Conservation (phyloP, 2,888 invertebrate species). For the Leptopilina myrica region DNA sequence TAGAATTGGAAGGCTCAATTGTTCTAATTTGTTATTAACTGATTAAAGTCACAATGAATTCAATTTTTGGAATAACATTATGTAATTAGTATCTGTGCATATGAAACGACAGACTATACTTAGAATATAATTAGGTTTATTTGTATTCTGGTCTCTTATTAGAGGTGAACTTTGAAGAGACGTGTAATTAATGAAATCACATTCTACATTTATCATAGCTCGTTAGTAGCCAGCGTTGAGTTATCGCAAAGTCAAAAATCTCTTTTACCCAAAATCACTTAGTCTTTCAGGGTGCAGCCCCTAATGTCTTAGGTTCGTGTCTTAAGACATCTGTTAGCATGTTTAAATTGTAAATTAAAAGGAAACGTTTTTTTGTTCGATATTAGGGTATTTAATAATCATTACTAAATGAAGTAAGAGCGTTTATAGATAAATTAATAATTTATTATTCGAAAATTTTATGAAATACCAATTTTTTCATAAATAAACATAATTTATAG, state of each 20-base stretch:
- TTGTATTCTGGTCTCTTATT: conserved; percentile 1
- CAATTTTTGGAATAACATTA: not conserved
- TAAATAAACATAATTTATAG: too few species aligned
- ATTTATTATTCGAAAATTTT: too few species aligned
- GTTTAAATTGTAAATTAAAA: conserved; percentile 12
- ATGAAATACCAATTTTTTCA: too few species aligned
- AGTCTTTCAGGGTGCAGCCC: conserved; percentile 26
- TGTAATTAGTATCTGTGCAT: not conserved
- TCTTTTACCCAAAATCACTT: conserved; percentile 28
- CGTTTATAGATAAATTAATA: too few species aligned
- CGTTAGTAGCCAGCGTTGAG: conserved; percentile 21
- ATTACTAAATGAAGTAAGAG: too few species aligned
- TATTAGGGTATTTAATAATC: not conserved
- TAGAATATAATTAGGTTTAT: not conserved
- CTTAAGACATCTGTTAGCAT: conserved; percentile 5
- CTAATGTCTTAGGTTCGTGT: conserved; percentile 32
- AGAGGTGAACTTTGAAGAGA: not conserved
- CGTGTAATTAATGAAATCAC: not conserved
- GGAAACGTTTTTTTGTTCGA: not conserved
- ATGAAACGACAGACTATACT: not conserved
- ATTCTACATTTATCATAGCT: conserved; percentile 19
- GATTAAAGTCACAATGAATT: not conserved
- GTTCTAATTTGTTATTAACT: too few species aligned
- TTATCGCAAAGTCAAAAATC: conserved; percentile 24
- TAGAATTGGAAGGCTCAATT: too few species aligned